These are phyloP conservation scores for Lasiurus cinereus DNA, from an alignment of 2,113 vertebrate species.

Conservation along the genomic window DNA sequence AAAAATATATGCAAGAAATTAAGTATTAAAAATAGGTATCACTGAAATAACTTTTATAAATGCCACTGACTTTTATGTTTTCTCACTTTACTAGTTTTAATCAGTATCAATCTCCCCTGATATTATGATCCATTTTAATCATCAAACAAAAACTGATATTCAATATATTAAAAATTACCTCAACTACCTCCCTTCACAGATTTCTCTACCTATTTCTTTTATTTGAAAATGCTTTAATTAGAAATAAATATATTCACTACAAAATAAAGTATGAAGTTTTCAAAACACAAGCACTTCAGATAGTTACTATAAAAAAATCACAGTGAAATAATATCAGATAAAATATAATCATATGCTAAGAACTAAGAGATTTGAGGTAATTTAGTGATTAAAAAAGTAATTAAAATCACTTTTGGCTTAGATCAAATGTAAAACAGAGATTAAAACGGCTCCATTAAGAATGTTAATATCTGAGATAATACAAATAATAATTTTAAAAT, in stretches of 20 bases:
- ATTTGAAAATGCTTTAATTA: background rate
- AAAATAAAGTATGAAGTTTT: background rate
- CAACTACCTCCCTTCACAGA: background rate
- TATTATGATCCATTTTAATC: background rate
- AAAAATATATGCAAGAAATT: background rate
- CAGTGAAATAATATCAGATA: background rate
- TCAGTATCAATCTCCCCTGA: background rate
- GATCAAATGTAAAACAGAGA: too few species aligned
- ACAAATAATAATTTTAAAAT: background rate
- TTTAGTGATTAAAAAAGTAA: background rate
- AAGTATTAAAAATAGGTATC: background rate
- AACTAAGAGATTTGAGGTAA: background rate
- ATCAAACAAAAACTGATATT: conserved; percentile 37
- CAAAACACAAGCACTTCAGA: background rate
- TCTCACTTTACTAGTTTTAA: background rate
- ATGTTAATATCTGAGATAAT: background rate
- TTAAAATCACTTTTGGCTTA: background rate
- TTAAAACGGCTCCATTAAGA: background rate
- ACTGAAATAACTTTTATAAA: background rate
- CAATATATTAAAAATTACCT: background rate
- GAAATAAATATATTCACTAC: background rate
- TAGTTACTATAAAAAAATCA: background rate
- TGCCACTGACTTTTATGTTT: background rate
- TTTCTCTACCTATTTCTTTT: background rate
- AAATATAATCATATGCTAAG: background rate